phyloP scores from a whole-genome alignment of 2,797 vertebrate species.

The Phyllotis vaccarum region DNA sequence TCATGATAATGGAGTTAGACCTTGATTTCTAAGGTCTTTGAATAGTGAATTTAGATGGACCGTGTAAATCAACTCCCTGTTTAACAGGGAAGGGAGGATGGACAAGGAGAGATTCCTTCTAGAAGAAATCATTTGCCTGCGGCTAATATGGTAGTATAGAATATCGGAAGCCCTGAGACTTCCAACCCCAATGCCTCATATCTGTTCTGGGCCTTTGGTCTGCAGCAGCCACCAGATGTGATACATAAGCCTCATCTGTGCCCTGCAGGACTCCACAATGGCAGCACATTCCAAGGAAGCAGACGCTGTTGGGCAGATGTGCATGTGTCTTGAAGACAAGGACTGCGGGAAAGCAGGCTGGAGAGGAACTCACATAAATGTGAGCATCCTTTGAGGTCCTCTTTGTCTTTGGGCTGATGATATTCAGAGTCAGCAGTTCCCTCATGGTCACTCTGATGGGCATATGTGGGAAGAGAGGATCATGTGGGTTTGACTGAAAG shows the following conservation, averaged over 20 bases:
- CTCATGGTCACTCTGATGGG: background rate
- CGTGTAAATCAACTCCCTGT: background rate
- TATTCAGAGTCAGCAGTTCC: background rate
- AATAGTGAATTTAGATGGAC: background rate
- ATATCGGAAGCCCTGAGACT: background rate
- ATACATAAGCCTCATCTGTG: background rate
- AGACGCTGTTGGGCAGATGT: conserved; percentile 54
- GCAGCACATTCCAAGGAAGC: conserved; percentile 48
- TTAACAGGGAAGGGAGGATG: background rate
- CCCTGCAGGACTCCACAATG: background rate
- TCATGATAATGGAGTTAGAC: background rate
- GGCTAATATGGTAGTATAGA: background rate
- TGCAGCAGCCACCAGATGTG: background rate
- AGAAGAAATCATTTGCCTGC: background rate
- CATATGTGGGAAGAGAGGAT: background rate
- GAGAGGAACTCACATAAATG: conserved; percentile 49
- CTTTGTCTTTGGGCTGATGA: conserved; percentile 10
- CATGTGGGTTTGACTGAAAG: background rate
- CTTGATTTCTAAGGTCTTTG: conserved; percentile 7
- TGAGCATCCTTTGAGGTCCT: conserved; percentile 38
- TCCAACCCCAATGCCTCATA: background rate
- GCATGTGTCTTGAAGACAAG: conserved; percentile 4
- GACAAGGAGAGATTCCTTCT: background rate
- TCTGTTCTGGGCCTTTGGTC: background rate
- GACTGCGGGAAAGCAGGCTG: background rate